phyloP scores from a whole-genome alignment of 2,888 invertebrate genomes.

The Serripes groenlandicus region DNA sequence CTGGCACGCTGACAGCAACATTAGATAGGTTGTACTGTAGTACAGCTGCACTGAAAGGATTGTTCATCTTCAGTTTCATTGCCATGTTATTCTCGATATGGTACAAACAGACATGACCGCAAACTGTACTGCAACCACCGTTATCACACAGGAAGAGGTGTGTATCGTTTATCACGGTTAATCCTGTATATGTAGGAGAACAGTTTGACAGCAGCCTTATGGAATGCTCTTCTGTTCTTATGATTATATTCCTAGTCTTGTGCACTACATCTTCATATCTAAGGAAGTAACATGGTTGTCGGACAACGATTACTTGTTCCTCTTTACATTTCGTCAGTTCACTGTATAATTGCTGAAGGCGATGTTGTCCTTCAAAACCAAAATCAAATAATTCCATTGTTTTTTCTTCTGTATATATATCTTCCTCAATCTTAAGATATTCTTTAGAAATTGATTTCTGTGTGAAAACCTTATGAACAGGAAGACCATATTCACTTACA shows the following conservation, averaged over 20 bases:
- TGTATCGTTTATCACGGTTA: neutral
- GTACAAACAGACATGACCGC: conserved; percentile 5
- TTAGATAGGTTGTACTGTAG: neutral
- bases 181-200: neutral
- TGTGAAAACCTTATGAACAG: neutral
- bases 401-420: neutral
- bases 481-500: neutral
- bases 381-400: neutral
- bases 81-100: neutral
- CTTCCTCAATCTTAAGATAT: neutral
- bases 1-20: neutral
- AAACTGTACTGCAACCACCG: neutral
- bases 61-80: neutral
- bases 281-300: neutral
- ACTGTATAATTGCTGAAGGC: neutral
- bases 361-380: neutral
- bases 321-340: neutral
- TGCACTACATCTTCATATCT: neutral
- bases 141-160: conserved; percentile 3
- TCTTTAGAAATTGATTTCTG: neutral
- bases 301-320: neutral
- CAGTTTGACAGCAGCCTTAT: neutral
- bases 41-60: neutral
- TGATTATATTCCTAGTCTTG: neutral
- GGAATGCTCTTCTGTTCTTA: neutral